Evolutionary conservation across 92 coral and sea anemone species (phyloP), one percentile per base, ranked within the genome.

Genomic region (Blastomussa wellsi): DNA sequence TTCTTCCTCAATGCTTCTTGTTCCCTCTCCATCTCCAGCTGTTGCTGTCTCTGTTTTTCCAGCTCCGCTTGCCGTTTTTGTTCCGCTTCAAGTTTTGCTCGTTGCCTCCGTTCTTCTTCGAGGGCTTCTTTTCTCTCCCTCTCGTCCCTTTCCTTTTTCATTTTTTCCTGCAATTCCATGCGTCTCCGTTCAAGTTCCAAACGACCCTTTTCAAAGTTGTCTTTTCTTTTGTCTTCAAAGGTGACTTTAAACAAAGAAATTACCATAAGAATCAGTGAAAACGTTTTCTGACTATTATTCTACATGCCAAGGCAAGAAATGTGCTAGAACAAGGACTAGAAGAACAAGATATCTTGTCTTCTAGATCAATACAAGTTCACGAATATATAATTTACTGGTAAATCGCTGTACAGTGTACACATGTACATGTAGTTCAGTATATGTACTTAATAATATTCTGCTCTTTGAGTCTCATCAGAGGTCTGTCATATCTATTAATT

Each of bases 11-110:
- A 48, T 14, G 95, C 98, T 76, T 96, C 99, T 79, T 96, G 99
- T 77, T 96, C 99, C 37, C 95, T 92, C 77, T 96, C 99, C 99
- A 96, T 96, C 76, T 96, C 99, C 16, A 95, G 84, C 69, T 96
- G 99, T 78, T 96, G 99, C 36, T 96, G 93, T 5, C 99, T 87
- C 28, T 96, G 99, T 49, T 96, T 96, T 70, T 96, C 99, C 22
- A 96, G 47, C 87, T 96, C 99, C 72, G 99, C 98, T 86, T 96
- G 99, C 65, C 99, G 78, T 82, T 90, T 94, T 79, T 96, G 99
- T 80, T 96, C 99, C 31, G 99, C 99, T 79, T 96, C 99, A 11
- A 96, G 78, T 88, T 94, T 96, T 35, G 99, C 97, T 77, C 99
- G 86, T 42, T 92, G 96, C 32, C 86, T 92, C 65, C 99, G 86